Evolutionary conservation across 1,140 invertebrate species (phyloP), one percentile per base, ranked within the genome.

Genomic region (Leptopilina clavipes): DNA sequence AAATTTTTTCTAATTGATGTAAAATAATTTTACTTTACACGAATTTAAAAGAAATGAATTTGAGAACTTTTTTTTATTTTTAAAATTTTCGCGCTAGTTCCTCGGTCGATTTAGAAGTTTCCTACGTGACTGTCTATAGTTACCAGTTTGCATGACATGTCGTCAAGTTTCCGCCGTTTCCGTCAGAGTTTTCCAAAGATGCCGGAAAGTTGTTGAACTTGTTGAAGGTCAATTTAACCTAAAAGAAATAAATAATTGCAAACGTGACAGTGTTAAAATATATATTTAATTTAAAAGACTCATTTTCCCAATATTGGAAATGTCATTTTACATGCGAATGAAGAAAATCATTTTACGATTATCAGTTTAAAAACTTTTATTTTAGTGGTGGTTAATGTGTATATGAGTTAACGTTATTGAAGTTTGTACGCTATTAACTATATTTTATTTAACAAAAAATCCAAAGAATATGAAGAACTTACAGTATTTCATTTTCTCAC

Each of bases 161-260:
- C 37, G 7, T 40, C 37, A 40, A 40, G 37, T 40, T 40, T 40
- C 9, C 37, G 8, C 25, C n/a, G n/a, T 31, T 31, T 31, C 25
- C 25, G 5, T 1, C 25, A 31, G 1, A 17, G 7, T 52, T 17
- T 52, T 52, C n/a, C 48, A 52, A 52, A 52, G n/a, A 52, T 52
- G 48, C 48, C 48, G 48, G 48, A 52, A 52, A 52, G 48, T 52
- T 52, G 48, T 52, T 52, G 48, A 52, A 52, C 48, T 52, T 52
- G 14, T 17, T 52, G 48, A 52, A 52, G 48, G 48, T 52, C 48
- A 17, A 52, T 52, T 52, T 52, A 52, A 52, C 48, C 48, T 52
- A n/a, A 52, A 52, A 52, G 48, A 52, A 52, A 52, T 7, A 52
- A 52, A 52, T 40, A 40, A 40, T 52, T 52, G 14, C 6, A 52